These are phyloP conservation scores for Suillia variegata DNA, from an alignment of 2,888 invertebrate species.

Conservation along the genomic window DNA sequence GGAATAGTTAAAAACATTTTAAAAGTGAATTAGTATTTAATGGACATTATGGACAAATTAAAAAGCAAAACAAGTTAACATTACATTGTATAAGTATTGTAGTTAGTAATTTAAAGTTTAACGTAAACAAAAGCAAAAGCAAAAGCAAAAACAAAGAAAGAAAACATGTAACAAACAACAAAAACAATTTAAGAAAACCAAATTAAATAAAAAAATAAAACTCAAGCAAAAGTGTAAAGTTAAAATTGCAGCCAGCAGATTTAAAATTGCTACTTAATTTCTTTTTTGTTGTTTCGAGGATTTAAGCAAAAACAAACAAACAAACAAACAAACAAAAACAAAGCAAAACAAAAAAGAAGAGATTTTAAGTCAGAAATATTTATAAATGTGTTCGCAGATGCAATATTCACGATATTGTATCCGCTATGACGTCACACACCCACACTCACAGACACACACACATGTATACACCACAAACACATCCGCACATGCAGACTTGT, in stretches of 20 bases:
- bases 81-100: slow-evolving; percentile 60
- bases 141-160: slow-evolving; percentile 38
- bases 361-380: not conserved
- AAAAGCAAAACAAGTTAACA: slow-evolving; percentile 60
- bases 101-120: slow-evolving; percentile 57
- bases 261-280: no score
- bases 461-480: no score
- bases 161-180: slow-evolving; percentile 16
- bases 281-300: no score
- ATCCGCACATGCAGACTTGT: no score
- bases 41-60: slow-evolving; percentile 53
- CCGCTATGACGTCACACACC: no score
- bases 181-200: no score
- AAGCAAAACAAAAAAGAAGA: not conserved
- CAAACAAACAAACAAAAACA: slow-evolving; percentile 23
- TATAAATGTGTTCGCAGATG: slow-evolving; percentile 17
- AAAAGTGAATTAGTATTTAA: slow-evolving; percentile 32
- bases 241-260: no score
- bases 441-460: no score
- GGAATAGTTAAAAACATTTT: slow-evolving; percentile 3
- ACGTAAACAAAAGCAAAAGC: slow-evolving; percentile 26
- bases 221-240: no score
- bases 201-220: no score
- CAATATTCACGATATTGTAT: no score
- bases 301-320: slow-evolving; percentile 31